Evolutionary conservation across 2,797 vertebrate species (phyloP).

Genomic region (Sebastes trivittatus): DNA sequence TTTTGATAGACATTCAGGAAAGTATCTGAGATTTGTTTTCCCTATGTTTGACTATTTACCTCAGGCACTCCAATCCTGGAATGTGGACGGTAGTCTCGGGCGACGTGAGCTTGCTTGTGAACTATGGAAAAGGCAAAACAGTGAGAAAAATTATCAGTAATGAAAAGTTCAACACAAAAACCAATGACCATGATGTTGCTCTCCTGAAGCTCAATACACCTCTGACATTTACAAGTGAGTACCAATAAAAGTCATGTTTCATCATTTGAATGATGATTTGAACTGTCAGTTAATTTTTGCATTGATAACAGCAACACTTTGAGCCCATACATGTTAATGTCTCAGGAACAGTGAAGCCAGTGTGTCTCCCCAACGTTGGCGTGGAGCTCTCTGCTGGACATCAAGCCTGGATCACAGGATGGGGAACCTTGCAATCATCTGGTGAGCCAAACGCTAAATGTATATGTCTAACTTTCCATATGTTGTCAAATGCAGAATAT

Average conservation of each 20-base stretch:
- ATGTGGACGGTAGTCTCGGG: slow-evolving; percentile 84
- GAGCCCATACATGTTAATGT: neutral
- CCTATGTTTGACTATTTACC: neutral
- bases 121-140: accelerated
- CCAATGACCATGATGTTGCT: slow-evolving; percentile 88
- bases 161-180: slow-evolving; percentile 71
- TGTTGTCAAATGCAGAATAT: neutral
- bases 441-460: slow-evolving; percentile 35
- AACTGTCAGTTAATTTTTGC: neutral
- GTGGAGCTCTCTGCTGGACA: slow-evolving; percentile 69
- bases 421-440: slow-evolving; percentile 79
- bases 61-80: slow-evolving; percentile 27
- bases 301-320: neutral
- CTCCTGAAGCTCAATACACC: slow-evolving; percentile 85
- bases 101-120: slow-evolving; percentile 67
- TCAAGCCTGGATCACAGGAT: slow-evolving; percentile 90
- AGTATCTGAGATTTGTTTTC: neutral
- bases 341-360: slow-evolving; percentile 75
- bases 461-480: neutral
- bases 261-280: neutral
- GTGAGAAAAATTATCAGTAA: slow-evolving; percentile 84
- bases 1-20: neutral
- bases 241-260: neutral
- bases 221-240: slow-evolving; percentile 80
- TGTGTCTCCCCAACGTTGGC: slow-evolving; percentile 90